Percentiles rank a stretch among this genome's conserved stretches.
Evolutionary conservation across 2,797 vertebrate species (phyloP).

Genomic region (Loris lydekkerianus): DNA sequence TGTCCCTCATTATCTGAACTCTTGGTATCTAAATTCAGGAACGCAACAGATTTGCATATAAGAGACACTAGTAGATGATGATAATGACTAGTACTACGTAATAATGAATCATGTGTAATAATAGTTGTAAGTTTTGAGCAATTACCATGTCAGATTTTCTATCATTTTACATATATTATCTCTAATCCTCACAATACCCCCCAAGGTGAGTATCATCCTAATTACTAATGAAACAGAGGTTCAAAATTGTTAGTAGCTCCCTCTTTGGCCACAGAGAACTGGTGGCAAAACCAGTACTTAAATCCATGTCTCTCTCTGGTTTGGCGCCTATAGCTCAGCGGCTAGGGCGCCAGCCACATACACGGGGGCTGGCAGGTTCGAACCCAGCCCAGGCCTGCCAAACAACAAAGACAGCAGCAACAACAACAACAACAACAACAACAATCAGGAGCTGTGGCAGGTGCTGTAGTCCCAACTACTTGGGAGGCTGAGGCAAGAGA

Average conservation of each 20-base stretch:
- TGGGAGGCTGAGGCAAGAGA: too few relatives aligned
- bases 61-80: not conserved
- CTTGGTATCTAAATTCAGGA: not conserved
- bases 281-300: conserved; percentile 20
- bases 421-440: too few relatives aligned
- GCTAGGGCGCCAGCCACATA: too few relatives aligned
- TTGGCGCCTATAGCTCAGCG: too few relatives aligned
- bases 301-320: not conserved
- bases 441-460: too few relatives aligned
- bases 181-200: not conserved
- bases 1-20: not conserved
- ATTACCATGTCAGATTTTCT: not conserved
- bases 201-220: not conserved
- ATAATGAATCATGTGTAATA: not conserved
- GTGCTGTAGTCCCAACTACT: too few relatives aligned
- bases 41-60: not conserved
- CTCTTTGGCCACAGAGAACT: conserved; percentile 54
- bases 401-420: too few relatives aligned
- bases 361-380: too few relatives aligned
- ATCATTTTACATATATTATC: not conserved
- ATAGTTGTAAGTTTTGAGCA: conserved; percentile 33
- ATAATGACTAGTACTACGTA: not conserved
- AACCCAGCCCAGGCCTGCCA: too few relatives aligned
- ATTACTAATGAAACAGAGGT: not conserved
- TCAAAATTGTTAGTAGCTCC: conserved; percentile 14